A percentile compares a stretch with the other conserved stretches of the same genome.
Conservation (phyloP, 2,113 vertebrate species). For the Corythornis cristatus region DNA sequence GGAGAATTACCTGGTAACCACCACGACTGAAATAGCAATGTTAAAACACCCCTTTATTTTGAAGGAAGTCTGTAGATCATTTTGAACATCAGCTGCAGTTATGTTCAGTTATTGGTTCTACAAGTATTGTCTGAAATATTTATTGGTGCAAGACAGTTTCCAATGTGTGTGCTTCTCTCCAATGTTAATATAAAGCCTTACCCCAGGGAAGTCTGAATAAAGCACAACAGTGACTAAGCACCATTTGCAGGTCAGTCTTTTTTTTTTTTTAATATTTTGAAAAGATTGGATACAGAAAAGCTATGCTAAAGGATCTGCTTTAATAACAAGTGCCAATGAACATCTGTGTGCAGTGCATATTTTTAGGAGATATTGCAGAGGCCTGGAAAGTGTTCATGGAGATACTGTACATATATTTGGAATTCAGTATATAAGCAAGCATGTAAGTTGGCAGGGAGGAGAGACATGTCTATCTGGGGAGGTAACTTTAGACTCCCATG, state of each 20-base stretch:
- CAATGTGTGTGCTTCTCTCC: neutral
- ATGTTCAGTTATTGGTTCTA: neutral
- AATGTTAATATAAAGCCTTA: neutral
- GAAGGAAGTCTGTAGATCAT: neutral
- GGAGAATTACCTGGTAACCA: neutral
- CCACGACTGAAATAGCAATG: neutral
- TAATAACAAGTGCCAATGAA: neutral
- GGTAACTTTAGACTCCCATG: neutral
- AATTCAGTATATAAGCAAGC: neutral
- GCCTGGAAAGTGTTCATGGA: neutral
- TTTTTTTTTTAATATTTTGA: neutral
- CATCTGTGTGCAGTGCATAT: neutral
- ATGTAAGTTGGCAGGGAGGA: neutral
- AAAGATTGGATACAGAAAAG: neutral
- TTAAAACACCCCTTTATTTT: neutral
- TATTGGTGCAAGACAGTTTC: neutral
- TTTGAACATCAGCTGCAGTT: neutral
- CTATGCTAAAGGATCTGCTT: neutral
- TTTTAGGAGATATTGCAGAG: neutral
- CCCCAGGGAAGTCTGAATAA: neutral
- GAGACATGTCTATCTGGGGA: neutral
- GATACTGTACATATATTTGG: neutral
- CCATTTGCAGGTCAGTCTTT: neutral
- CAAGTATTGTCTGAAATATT: neutral
- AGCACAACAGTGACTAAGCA: slow-evolving; percentile 50